phyloP scores from a whole-genome alignment of 2,113 vertebrate genomes.

The Addax nasomaculatus region DNA sequence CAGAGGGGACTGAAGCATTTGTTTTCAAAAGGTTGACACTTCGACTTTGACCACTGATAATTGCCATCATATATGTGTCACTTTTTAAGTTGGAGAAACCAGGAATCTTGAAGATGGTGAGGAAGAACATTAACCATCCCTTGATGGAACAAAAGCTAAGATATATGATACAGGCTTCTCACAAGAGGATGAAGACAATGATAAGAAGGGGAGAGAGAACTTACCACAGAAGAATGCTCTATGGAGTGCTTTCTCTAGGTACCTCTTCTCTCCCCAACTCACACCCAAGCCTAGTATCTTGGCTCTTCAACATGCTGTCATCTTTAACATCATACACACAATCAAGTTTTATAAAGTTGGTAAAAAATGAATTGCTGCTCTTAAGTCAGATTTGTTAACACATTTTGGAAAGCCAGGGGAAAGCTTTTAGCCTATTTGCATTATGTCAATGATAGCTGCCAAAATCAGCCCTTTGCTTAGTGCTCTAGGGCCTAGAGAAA shows the following conservation, averaged over 20 bases:
- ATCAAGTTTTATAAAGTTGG: not conserved
- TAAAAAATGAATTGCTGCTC: constrained; percentile 13
- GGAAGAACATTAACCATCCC: not conserved
- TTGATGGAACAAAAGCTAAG: not conserved
- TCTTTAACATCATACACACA: not conserved
- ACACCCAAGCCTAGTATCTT: not conserved
- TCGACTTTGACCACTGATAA: not conserved
- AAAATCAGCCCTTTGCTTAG: not conserved
- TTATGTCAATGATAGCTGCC: not conserved
- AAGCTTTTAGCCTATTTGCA: not conserved
- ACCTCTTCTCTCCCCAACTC: not conserved
- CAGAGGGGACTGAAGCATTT: not conserved
- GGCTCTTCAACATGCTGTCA: not conserved
- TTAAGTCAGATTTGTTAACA: constrained; percentile 35
- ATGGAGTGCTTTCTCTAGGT: not conserved
- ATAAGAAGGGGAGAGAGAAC: not conserved
- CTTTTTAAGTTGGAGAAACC: not conserved
- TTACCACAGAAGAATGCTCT: too few relatives aligned
- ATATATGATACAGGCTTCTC: not conserved
- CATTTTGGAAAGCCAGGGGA: not conserved
- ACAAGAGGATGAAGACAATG: not conserved
- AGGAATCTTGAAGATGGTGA: not conserved
- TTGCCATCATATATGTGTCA: too few relatives aligned
- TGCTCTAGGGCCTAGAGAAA: not conserved
- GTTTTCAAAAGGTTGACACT: not conserved